Conservation (phyloP, 2,113 vertebrate genomes). For the Boulengeromyrus knoepffleri region DNA sequence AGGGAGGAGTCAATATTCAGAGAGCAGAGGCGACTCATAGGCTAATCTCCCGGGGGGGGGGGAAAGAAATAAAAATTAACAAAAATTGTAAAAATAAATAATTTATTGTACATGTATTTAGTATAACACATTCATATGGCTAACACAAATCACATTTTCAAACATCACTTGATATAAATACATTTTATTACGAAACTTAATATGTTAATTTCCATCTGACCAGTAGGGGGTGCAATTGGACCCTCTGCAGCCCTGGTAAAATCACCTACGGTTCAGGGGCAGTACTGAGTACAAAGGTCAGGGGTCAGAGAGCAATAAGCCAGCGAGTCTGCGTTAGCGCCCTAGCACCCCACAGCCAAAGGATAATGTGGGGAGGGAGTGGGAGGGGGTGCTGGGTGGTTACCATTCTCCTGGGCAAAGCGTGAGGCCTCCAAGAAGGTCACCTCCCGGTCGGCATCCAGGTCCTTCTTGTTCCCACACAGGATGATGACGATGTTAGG, state of each 20-base stretch:
- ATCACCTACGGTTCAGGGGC: background rate
- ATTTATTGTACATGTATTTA: background rate
- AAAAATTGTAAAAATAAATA: background rate
- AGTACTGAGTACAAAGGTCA: background rate
- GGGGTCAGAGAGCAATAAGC: background rate
- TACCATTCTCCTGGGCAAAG: slow-evolving; percentile 88
- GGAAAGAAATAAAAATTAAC: too few relatives aligned
- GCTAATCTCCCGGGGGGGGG: background rate
- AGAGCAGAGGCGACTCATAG: background rate
- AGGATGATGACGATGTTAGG: slow-evolving; percentile 88
- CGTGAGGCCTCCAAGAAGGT: slow-evolving; percentile 86
- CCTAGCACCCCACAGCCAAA: background rate
- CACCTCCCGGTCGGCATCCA: slow-evolving; percentile 83
- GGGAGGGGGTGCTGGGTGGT: background rate
- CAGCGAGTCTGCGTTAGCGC: background rate
- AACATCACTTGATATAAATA: background rate
- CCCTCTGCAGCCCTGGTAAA: background rate
- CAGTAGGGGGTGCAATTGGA: background rate
- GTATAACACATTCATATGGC: background rate
- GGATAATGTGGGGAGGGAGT: background rate
- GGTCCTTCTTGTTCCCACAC: slow-evolving; percentile 88
- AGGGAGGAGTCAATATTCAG: background rate
- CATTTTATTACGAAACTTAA: background rate
- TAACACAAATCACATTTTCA: background rate
- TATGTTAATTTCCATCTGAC: background rate